Conservation (phyloP, 2,113 vertebrate genomes). For the Bettongia penicillata region DNA sequence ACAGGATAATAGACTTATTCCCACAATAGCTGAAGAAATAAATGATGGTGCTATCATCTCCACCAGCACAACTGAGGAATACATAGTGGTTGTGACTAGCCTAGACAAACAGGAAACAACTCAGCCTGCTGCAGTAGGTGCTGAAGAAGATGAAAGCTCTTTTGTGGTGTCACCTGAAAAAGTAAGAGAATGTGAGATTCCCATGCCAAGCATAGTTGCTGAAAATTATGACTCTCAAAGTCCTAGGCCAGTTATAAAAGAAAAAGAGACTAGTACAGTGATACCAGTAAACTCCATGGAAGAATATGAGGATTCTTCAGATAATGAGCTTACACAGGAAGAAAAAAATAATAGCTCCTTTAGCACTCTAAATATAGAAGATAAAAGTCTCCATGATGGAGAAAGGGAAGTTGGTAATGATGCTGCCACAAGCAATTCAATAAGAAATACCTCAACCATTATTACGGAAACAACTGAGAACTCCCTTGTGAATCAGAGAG, state of each 20-base stretch:
- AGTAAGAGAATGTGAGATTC: constrained; percentile 46
- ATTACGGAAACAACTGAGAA: constrained; percentile 35
- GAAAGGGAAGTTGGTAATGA: background rate
- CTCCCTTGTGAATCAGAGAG: constrained; percentile 43
- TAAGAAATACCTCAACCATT: background rate
- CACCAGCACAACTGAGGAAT: constrained; percentile 77
- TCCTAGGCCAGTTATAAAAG: constrained; percentile 34
- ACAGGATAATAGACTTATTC: constrained; percentile 44
- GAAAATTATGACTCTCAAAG: constrained; percentile 50
- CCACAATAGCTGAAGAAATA: constrained; percentile 49
- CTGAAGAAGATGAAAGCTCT: constrained; percentile 35
- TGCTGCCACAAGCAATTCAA: background rate
- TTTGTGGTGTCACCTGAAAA: constrained; percentile 56
- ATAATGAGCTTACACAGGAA: constrained; percentile 16
- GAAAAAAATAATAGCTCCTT: constrained; percentile 49
- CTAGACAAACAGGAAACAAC: constrained; percentile 47
- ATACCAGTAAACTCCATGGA: constrained; percentile 62
- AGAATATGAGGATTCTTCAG: constrained; percentile 45
- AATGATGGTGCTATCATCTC: constrained; percentile 70
- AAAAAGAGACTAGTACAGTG: constrained; percentile 37
- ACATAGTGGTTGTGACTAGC: constrained; percentile 52
- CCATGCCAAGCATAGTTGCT: constrained; percentile 63
- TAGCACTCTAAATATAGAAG: background rate
- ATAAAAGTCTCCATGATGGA: background rate
- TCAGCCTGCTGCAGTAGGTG: constrained; percentile 32